phyloP scores from a whole-genome alignment of 2,888 invertebrate species.

The Leucania comma region DNA sequence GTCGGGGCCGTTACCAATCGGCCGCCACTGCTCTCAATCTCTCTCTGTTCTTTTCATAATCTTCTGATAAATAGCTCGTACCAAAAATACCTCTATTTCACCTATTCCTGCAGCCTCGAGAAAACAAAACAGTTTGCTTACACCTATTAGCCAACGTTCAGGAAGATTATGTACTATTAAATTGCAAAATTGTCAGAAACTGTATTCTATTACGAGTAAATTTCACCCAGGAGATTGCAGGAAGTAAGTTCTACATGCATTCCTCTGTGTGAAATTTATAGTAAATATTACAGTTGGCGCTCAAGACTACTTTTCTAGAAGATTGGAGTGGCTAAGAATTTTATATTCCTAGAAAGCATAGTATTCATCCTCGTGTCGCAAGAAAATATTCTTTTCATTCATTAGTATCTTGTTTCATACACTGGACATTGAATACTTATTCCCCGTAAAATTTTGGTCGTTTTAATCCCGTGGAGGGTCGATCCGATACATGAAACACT shows the following conservation, averaged over 20 bases:
- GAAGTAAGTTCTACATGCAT: conserved; percentile 5
- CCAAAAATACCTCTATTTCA: neutral
- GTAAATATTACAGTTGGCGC: neutral
- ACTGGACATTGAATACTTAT: neutral
- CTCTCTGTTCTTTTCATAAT: no score
- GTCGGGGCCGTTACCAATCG: no score
- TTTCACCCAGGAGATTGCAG: neutral
- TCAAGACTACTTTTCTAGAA: conserved; percentile 15
- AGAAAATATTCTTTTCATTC: neutral
- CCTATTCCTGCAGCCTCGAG: neutral
- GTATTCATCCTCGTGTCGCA: neutral
- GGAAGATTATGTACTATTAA: conserved; percentile 1
- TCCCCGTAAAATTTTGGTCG: no score
- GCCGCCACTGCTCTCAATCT: no score
- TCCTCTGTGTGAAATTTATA: neutral
- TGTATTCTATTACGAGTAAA: neutral
- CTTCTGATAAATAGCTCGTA: neutral
- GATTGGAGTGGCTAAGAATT: conserved; percentile 14
- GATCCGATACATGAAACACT: no score
- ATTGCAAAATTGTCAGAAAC: conserved; percentile 27
- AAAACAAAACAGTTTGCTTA: neutral
- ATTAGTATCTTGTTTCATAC: neutral
- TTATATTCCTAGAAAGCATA: neutral
- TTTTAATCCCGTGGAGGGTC: no score
- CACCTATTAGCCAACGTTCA: neutral